These are phyloP conservation scores for Elanoides forficatus DNA, from an alignment of 2,113 vertebrate species.

Conservation along the genomic window DNA sequence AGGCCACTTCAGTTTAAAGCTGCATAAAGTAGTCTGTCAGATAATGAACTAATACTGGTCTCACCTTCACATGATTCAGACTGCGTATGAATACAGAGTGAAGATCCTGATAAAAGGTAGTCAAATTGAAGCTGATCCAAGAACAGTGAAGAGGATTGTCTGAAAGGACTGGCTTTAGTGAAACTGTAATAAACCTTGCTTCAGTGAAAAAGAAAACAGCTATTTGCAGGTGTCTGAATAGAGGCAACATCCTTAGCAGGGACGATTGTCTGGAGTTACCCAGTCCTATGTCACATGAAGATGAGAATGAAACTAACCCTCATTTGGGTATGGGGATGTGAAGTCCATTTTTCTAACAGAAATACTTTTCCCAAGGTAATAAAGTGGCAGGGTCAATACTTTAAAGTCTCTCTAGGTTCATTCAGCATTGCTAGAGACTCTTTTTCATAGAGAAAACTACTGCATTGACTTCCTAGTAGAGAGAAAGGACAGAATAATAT, in stretches of 20 bases:
- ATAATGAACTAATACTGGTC: not conserved
- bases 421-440: not conserved
- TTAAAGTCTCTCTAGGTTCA: not conserved
- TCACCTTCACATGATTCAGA: not conserved
- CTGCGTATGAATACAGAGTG: not conserved
- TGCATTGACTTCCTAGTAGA: not conserved
- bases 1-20: not conserved
- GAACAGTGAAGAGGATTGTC: not conserved
- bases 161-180: not conserved
- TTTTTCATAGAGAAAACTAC: rapidly evolving
- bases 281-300: not conserved
- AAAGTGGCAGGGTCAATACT: not conserved
- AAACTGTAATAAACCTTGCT: not conserved
- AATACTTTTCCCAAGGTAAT: not conserved
- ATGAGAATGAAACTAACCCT: not conserved
- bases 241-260: not conserved
- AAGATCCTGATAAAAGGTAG: not conserved
- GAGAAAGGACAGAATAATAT: not conserved
- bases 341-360: not conserved
- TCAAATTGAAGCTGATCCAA: not conserved
- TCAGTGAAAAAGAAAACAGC: not conserved
- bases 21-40: not conserved
- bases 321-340: not conserved
- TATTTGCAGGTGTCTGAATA: not conserved
- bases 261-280: not conserved